Evolutionary conservation across 1,140 invertebrate genomes (phyloP).

Genomic region (Drosophila littoralis): DNA sequence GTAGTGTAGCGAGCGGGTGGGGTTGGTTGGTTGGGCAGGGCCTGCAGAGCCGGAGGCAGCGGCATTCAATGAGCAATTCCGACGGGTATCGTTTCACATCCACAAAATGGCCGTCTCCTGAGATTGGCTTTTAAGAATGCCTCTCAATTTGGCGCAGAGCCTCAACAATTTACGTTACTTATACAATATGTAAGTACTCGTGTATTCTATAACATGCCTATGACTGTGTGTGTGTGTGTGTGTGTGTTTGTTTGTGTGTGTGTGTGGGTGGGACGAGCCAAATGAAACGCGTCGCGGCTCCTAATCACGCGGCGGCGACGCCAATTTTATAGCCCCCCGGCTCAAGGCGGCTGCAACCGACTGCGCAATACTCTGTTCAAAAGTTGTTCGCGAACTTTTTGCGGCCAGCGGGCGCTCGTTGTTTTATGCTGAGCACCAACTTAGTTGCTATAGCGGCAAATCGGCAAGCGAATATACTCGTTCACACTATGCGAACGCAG

Average conservation of each 20-base stretch:
- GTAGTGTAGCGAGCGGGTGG: neutral
- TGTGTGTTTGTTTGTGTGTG: conserved; percentile 16
- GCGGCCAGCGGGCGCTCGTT: too few relatives aligned
- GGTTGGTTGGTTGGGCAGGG: too few relatives aligned
- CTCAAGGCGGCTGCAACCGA: conserved; percentile 18
- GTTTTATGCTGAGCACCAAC: too few relatives aligned
- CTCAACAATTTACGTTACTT: conserved; percentile 40
- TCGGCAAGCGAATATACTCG: neutral
- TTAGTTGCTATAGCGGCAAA: too few relatives aligned
- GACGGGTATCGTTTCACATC: conserved; percentile 36
- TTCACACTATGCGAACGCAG: conserved; percentile 12
- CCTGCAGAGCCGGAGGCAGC: neutral
- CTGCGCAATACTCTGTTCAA: conserved; percentile 9
- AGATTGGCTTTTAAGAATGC: conserved; percentile 50
- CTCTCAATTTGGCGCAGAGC: conserved; percentile 21
- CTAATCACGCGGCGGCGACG: conserved; percentile 64
- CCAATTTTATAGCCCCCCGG: conserved; percentile 51
- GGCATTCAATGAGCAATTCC: conserved; percentile 19
- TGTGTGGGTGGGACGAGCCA: conserved; percentile 50
- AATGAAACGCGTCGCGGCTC: conserved; percentile 60
- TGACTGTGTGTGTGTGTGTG: conserved; percentile 14
- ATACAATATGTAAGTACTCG: conserved; percentile 32
- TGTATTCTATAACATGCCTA: neutral
- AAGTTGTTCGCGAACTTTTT: too few relatives aligned
- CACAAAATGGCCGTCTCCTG: conserved; percentile 45